Base-by-base conservation (phyloP, 2,888 invertebrate species). In the Cabera pusaria region DNA sequence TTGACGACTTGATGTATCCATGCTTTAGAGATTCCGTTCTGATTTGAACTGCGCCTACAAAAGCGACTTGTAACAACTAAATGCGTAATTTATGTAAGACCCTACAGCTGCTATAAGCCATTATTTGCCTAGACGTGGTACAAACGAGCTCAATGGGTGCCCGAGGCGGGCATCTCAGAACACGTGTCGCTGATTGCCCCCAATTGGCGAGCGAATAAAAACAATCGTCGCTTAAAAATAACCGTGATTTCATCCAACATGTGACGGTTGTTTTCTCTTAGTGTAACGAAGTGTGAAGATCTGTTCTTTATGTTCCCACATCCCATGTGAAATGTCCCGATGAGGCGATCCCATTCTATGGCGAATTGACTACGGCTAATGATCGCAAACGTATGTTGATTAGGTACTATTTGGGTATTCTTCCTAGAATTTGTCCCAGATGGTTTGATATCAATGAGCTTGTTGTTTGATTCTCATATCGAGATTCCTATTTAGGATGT, bases 171-270 rank as follows among this genome's bases (percentile, higher is more conserved):
- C 77, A 72, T 78, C 81, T 81, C 72, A 74, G 66, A 84, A 85
- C 88, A 87, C 88, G 88, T 88, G 87, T 79, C 85, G 69, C 61
- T 88, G 87, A 88, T 88, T 87, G 88, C 79, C 86, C 87, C 70
- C 88, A 88, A 88, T 88, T 88, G 88, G 86, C 85, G 83, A 78
- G 69, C 86, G 81, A 88, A 88, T 88, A 87, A 88, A 88, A 88
- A 88, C 87, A 87, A 87, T 86, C 86, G 76, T 80, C 80, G 82
- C 82, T 82, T 81, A 85, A 87, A 88, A 88, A 88, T 88, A 88
- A 78, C 86, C 82, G 87, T 88, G 88, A 88, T 88, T 88, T 87
- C 87, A 88, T 88, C 73, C 68, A 86, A 81, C 86, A 87, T 85
- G 84, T 88, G 87, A 82, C 72, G 72, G 59, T 70, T 78, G 77